Evolutionary conservation across 92 coral and sea anemone genomes (phyloP).

Genomic region (Epizoanthus stellaris): DNA sequence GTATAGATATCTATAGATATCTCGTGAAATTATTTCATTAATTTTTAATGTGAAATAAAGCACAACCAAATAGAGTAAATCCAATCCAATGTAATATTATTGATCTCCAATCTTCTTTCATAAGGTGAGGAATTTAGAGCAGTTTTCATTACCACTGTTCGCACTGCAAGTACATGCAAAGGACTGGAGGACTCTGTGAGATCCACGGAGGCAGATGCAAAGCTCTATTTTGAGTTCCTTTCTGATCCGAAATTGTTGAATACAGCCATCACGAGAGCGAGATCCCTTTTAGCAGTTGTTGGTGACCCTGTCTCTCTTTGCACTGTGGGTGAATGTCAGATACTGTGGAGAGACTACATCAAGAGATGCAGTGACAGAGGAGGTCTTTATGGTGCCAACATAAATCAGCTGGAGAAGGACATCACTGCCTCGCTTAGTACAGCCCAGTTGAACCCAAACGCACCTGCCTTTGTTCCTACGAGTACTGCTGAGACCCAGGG

Average conservation of each 20-base stretch:
- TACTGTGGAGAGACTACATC: constrained; percentile 82
- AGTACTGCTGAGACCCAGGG: not conserved
- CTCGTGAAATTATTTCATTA: too few species aligned
- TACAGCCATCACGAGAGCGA: constrained; percentile 95
- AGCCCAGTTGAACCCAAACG: constrained; percentile 75
- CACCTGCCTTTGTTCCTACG: constrained; percentile 69
- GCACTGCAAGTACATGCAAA: constrained; percentile 75
- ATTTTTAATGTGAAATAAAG: too few species aligned
- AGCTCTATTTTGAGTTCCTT: constrained; percentile 74
- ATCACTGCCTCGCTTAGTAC: constrained; percentile 40
- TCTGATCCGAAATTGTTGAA: constrained; percentile 83
- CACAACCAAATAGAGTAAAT: too few species aligned
- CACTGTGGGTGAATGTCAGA: constrained; percentile 82
- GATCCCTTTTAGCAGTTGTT: constrained; percentile 89
- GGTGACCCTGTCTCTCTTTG: constrained; percentile 95
- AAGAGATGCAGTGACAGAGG: constrained; percentile 62
- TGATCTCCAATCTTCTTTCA: not conserved
- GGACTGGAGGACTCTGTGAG: constrained; percentile 48
- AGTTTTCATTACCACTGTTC: constrained; percentile 90
- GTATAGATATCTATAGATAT: too few species aligned
- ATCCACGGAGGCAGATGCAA: constrained; percentile 50
- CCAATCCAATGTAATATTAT: too few species aligned
- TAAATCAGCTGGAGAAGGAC: constrained; percentile 61
- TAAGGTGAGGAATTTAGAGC: constrained; percentile 90
- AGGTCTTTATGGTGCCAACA: constrained; percentile 70